A percentile compares a stretch with the other conserved stretches of the same genome.
Conservation (phyloP, 2,888 invertebrate species). For the Apodemia zela region DNA sequence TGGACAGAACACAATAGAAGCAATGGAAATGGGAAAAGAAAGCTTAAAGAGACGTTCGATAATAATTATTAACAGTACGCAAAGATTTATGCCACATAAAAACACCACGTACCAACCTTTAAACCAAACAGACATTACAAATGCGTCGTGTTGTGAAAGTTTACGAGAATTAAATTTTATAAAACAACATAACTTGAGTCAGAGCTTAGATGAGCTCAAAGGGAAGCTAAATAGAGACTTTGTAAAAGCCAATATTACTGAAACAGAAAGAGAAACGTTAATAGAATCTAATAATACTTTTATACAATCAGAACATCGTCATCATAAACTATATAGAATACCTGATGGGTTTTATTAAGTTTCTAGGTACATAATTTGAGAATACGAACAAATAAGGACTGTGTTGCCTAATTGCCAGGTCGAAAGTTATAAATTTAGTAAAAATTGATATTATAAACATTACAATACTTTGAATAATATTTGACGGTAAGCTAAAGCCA, state of each 20-base stretch:
- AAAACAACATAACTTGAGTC: slow-evolving; percentile 42
- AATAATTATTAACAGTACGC: slow-evolving; percentile 79
- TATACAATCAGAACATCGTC: slow-evolving; percentile 58
- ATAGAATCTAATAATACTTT: slow-evolving; percentile 64
- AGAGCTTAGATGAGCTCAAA: slow-evolving; percentile 54
- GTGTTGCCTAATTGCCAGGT: neutral
- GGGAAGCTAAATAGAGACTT: slow-evolving; percentile 50
- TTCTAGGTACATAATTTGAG: neutral
- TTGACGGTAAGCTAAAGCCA: neutral
- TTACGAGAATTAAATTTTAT: slow-evolving; percentile 50
- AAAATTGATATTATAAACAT: neutral
- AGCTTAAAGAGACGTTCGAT: slow-evolving; percentile 85
- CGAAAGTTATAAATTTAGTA: slow-evolving; percentile 1
- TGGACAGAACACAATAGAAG: slow-evolving; percentile 84
- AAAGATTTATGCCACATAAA: slow-evolving; percentile 77
- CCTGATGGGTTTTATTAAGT: slow-evolving; percentile 38
- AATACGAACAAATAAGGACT: neutral
- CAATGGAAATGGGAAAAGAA: slow-evolving; percentile 87
- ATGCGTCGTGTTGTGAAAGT: slow-evolving; percentile 32
- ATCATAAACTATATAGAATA: slow-evolving; percentile 48
- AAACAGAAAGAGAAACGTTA: slow-evolving; percentile 57
- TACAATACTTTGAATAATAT: neutral
- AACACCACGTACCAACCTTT: slow-evolving; percentile 75
- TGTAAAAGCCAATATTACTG: slow-evolving; percentile 52
- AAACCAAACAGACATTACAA: slow-evolving; percentile 29